Percentiles rank a stretch among this genome's conserved stretches.
These are phyloP conservation scores for Sphaerophoria taeniata DNA, from an alignment of 2,888 invertebrate species.

Conservation along the genomic window DNA sequence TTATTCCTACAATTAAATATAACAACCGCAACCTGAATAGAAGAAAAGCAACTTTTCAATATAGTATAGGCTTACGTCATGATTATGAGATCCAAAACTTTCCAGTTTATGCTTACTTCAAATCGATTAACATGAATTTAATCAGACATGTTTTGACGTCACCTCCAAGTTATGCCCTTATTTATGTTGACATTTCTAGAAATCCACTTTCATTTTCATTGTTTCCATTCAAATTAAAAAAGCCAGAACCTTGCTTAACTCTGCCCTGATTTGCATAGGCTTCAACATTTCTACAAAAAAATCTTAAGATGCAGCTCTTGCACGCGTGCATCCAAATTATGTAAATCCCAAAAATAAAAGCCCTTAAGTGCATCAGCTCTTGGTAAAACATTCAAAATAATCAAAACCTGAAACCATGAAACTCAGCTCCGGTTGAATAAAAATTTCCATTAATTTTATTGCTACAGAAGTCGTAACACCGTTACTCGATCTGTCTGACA, in stretches of 20 bases:
- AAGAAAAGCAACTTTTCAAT: neutral
- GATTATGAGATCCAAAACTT: neutral
- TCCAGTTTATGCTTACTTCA: neutral
- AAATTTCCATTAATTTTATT: slow-evolving; percentile 32
- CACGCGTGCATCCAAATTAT: slow-evolving; percentile 38
- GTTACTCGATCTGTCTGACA: slow-evolving; percentile 3
- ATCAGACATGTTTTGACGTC: slow-evolving; percentile 8
- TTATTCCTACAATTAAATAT: neutral
- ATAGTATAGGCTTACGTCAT: neutral
- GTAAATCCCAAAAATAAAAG: slow-evolving; percentile 25
- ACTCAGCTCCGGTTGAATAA: slow-evolving; percentile 7
- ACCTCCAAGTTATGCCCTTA: neutral
- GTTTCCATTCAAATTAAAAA: neutral
- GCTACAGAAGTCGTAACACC: slow-evolving; percentile 6
- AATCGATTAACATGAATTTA: neutral
- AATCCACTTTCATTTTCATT: slow-evolving; percentile 65
- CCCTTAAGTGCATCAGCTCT: neutral
- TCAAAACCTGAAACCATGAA: slow-evolving; percentile 19
- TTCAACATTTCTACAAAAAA: slow-evolving; percentile 5
- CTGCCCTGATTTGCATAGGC: slow-evolving; percentile 34
- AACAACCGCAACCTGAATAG: neutral
- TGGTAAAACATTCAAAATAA: neutral
- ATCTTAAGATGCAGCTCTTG: slow-evolving; percentile 30
- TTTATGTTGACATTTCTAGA: slow-evolving; percentile 15
- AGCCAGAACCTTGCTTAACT: slow-evolving; percentile 48